Conservation (phyloP, 1,140 invertebrate species). For the Drosophila simulans region DNA sequence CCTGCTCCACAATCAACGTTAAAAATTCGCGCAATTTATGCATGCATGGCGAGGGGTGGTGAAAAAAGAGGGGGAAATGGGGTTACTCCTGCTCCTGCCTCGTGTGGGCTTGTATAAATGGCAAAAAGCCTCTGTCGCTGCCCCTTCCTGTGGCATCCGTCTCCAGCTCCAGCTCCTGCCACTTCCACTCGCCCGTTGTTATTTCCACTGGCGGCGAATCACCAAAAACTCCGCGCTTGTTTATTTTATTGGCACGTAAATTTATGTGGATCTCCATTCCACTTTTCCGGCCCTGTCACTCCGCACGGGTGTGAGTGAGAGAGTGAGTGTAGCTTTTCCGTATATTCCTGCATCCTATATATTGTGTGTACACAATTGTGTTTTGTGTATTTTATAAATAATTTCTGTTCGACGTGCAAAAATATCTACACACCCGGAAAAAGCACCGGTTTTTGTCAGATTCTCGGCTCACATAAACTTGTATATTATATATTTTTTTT, state of each 20-base stretch:
- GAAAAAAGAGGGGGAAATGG: conserved; percentile 7
- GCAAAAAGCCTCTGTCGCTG: conserved; percentile 50
- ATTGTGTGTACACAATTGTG: conserved; percentile 57
- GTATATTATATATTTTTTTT: neutral
- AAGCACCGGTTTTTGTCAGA: neutral
- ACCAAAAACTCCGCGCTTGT: conserved; percentile 77
- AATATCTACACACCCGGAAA: conserved; percentile 60
- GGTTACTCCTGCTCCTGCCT: conserved; percentile 19
- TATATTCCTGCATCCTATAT: conserved; percentile 46
- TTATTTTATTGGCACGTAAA: conserved; percentile 83
- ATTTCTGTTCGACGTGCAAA: conserved; percentile 57
- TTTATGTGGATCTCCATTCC: conserved; percentile 60
- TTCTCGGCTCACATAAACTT: neutral
- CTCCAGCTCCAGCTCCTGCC: neutral
- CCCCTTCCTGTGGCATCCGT: conserved; percentile 39
- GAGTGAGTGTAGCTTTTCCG: conserved; percentile 33
- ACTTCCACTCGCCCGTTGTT: conserved; percentile 5
- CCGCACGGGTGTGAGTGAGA: conserved; percentile 1
- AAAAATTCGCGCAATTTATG: conserved; percentile 81
- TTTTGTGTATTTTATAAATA: conserved; percentile 73
- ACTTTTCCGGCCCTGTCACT: conserved; percentile 2
- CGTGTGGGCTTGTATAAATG: conserved; percentile 34
- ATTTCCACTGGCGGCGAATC: conserved; percentile 64
- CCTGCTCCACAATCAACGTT: conserved; percentile 72
- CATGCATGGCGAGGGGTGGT: conserved; percentile 61